These are phyloP conservation scores for Felis catus DNA, from an alignment of 2,113 vertebrate genomes.

Conservation along the genomic window F.catus_Fca126_mat1.0 CM031412.1:199769501-199770000, in stretches of 20 bases:
- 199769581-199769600: not conserved
- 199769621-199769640: not conserved
- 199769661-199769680: not conserved
- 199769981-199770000: not conserved
- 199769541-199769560: not conserved
- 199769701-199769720: not conserved
- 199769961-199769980: not conserved
- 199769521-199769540: not conserved
- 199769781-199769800: not conserved
- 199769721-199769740: not conserved
- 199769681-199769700: not conserved
- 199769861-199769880: not conserved
- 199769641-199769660: not conserved
- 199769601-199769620: not conserved
- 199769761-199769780: not conserved
- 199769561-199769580: not conserved
- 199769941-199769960: not conserved
- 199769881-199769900: not conserved
- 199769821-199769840: not conserved
- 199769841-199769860: not conserved
- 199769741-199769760: not conserved
- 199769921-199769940: not conserved
- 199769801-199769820: not conserved
- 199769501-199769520: not conserved
- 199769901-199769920: not conserved